A percentile compares a stretch with the other conserved stretches of the same genome.
These are phyloP conservation scores for Acrocyrtus sp. DNA, from an alignment of 2,888 invertebrate genomes.

Conservation along the genomic window DNA sequence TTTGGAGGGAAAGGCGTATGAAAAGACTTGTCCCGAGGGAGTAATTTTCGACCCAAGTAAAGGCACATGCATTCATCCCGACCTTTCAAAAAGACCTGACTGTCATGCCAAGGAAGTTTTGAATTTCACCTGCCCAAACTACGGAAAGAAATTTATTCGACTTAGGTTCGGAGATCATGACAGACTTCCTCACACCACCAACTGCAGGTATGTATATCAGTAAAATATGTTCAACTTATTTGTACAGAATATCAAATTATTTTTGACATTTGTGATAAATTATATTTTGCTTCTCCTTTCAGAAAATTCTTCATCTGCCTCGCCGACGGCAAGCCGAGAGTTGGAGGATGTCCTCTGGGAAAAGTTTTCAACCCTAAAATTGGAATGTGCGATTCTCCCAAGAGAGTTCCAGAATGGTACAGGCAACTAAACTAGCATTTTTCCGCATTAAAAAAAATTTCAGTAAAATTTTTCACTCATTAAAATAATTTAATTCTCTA, in stretches of 20 bases:
- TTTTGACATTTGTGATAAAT: too few relatives aligned
- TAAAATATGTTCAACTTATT: too few relatives aligned
- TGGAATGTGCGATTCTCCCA: slow-evolving; percentile 79
- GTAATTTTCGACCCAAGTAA: slow-evolving; percentile 64
- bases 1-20: slow-evolving; percentile 58
- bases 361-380: slow-evolving; percentile 80
- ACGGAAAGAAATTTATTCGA: slow-evolving; percentile 53
- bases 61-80: slow-evolving; percentile 64
- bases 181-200: slow-evolving; percentile 58
- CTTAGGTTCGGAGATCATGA: slow-evolving; percentile 63
- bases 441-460: neutral
- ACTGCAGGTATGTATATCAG: slow-evolving; percentile 52
- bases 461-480: neutral
- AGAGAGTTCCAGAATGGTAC: slow-evolving; percentile 79
- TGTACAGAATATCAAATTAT: too few relatives aligned
- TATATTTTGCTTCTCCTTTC: too few relatives aligned
- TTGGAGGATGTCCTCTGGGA: slow-evolving; percentile 80
- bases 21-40: slow-evolving; percentile 64
- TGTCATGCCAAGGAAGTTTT: slow-evolving; percentile 60
- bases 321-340: slow-evolving; percentile 75
- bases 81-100: slow-evolving; percentile 54
- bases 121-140: slow-evolving; percentile 61
- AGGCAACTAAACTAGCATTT: slow-evolving; percentile 48
- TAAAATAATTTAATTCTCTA: slow-evolving; percentile 13
- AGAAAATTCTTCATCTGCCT: slow-evolving; percentile 82